These are phyloP conservation scores for Camponotus floridanus DNA, from an alignment of 1,140 invertebrate genomes.

Conservation along the genomic window DNA sequence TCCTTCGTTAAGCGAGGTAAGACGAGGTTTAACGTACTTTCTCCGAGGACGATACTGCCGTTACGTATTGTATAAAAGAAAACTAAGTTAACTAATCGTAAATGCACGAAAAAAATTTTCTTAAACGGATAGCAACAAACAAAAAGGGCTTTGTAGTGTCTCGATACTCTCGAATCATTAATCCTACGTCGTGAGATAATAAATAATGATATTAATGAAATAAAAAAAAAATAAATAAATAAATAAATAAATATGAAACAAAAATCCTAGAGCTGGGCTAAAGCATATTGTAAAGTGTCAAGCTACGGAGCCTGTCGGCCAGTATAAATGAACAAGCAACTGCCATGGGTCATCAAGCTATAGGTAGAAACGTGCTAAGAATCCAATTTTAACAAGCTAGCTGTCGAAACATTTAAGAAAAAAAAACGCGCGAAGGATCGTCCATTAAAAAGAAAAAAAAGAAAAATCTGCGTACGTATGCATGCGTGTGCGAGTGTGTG, in stretches of 20 bases:
- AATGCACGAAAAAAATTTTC: conserved; percentile 75
- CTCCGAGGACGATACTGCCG: conserved; percentile 81
- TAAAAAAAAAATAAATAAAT: conserved; percentile 57
- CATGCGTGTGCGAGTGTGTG: conserved; percentile 31
- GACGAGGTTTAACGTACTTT: conserved; percentile 78
- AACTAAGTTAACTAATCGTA: conserved; percentile 77
- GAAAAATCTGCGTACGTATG: conserved; percentile 62
- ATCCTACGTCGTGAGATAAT: conserved; percentile 72
- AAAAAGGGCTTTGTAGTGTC: conserved; percentile 76
- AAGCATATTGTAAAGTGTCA: conserved; percentile 76
- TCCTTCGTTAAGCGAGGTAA: conserved; percentile 77
- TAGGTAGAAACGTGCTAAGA: conserved; percentile 81
- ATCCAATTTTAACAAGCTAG: conserved; percentile 81
- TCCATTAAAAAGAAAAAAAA: conserved; percentile 70
- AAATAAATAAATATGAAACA: conserved; percentile 67
- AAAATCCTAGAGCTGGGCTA: conserved; percentile 69
- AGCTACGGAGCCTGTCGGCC: conserved; percentile 80
- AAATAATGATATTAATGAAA: conserved; percentile 67
- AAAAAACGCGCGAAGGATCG: conserved; percentile 73
- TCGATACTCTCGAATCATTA: conserved; percentile 76
- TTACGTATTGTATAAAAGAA: conserved; percentile 77
- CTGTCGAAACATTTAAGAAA: conserved; percentile 73
- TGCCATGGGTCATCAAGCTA: conserved; percentile 82
- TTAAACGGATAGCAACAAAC: conserved; percentile 73
- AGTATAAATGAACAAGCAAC: conserved; percentile 82